Evolutionary conservation across 1,140 invertebrate genomes (phyloP).

Genomic region (Drosophila miranda): DNA sequence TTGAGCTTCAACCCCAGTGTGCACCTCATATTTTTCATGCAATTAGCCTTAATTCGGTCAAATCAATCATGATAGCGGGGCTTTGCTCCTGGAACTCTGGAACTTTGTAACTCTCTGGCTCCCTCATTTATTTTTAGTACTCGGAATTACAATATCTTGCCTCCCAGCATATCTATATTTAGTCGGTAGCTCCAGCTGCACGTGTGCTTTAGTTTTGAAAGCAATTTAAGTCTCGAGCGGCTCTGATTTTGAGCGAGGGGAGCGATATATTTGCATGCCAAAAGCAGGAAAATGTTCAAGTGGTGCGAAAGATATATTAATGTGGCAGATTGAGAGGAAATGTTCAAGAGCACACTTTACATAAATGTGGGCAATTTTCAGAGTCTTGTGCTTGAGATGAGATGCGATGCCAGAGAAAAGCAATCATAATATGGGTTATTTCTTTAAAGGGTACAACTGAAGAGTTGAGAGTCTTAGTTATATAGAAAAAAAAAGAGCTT

Average conservation of each 20-base stretch:
- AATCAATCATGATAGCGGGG: conserved; percentile 70
- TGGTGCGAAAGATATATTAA: conserved; percentile 52
- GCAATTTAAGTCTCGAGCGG: conserved; percentile 57
- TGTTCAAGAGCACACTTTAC: conserved; percentile 57
- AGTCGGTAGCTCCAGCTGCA: conserved; percentile 31
- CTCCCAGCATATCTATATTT: conserved; percentile 44
- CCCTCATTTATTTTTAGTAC: conserved; percentile 55
- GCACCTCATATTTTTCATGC: conserved; percentile 76
- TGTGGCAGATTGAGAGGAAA: conserved; percentile 53
- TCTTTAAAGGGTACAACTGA: too few species aligned
- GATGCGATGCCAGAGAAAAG: conserved; percentile 2
- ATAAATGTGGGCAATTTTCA: conserved; percentile 68
- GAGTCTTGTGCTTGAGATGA: conserved; percentile 20
- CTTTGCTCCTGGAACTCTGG: conserved; percentile 19
- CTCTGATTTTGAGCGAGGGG: conserved; percentile 32
- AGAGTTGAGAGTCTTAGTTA: too few species aligned
- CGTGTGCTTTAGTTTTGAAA: conserved; percentile 49
- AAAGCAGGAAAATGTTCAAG: conserved; percentile 38
- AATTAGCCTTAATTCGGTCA: conserved; percentile 74
- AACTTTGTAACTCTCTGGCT: conserved; percentile 28
- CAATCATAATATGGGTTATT: conserved; percentile 22
- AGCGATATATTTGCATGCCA: conserved; percentile 61
- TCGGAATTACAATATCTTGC: conserved; percentile 41
- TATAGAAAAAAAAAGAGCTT: too few species aligned
- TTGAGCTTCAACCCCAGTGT: conserved; percentile 54